Evolutionary conservation across 2,113 vertebrate species (phyloP), one percentile per base, ranked within the genome.

Genomic region (Bagarius yarrelli): DNA sequence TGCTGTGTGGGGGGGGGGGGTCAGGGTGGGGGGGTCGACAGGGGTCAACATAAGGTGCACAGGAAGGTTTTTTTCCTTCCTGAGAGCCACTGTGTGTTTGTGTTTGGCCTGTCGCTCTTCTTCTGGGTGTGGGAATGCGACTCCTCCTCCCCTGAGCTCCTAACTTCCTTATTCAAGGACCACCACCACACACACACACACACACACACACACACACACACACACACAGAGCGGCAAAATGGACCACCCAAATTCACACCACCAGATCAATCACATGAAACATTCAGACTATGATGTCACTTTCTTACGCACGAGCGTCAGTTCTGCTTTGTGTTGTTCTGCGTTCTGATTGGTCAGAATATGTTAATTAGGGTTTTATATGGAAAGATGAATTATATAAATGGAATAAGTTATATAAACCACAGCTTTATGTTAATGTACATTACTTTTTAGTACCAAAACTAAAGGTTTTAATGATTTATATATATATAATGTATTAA

Each of bases 81-180:
- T 81, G 5, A 30, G 83, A 73, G 77, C 81, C 83, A 32, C 81
- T 81, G 80, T 76, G 79, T 84, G 76, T 84, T 84, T 81, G 83
- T 84, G 77, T 84, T 72, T 66, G 75, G 77, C 77, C 63, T 57
- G 71, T 81, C 76, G 71, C 83, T 77, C 75, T 77, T 63, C 59
- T 77, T 77, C 57, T 64, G 75, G 75, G 57, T 77, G 75, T 77
- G 75, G 75, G 75, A 77, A 77, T 25, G 44, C n/a, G 4, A 63
- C 75, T 64, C 75, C 75, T 63, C n/a, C n/a, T n/a, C n/a, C 75
- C 75, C 75, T 77, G 75, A 77, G 40, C 40, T 77, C 75, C 40
- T 1, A 50, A 18, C 59, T 77, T 77, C 75, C 75, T 50, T 47
- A 77, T n/a, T 77, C 75, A 77, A 77, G 75, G 59, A 77, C 75